phyloP scores from a whole-genome alignment of 2,888 invertebrate genomes.

The Zygothrica quintamaculata region DNA sequence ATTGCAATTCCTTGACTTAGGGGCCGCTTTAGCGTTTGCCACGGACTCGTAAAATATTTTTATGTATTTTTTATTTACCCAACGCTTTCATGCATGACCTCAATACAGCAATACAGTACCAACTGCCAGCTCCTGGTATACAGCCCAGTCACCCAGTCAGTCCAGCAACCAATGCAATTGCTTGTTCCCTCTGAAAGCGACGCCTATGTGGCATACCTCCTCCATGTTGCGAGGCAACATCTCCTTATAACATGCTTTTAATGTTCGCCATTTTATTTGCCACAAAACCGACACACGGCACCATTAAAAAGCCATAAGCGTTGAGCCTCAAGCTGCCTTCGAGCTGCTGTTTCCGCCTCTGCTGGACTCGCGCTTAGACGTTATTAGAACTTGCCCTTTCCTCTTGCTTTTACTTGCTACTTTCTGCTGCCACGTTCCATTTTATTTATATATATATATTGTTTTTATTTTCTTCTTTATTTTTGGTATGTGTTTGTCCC shows the following conservation, averaged over 20 bases:
- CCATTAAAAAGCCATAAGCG: conserved; percentile 81
- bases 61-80: conserved; percentile 78
- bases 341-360: conserved; percentile 40
- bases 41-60: conserved; percentile 73
- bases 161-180: conserved; percentile 63
- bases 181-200: conserved; percentile 5
- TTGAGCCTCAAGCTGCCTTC: conserved; percentile 68
- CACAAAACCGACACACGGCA: conserved; percentile 77
- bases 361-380: conserved; percentile 67
- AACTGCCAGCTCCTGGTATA: conserved; percentile 48
- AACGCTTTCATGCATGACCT: conserved; percentile 72
- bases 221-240: no score
- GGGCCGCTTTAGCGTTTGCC: conserved; percentile 38
- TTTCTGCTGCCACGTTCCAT: background rate
- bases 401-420: conserved; percentile 1
- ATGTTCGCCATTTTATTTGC: conserved; percentile 78
- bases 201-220: conserved; percentile 5
- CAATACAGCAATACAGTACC: conserved; percentile 55
- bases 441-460: no score
- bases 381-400: conserved; percentile 62
- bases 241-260: conserved; percentile 71
- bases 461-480: background rate
- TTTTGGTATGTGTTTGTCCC: conserved; percentile 7
- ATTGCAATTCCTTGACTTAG: conserved; percentile 67
- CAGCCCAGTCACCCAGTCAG: background rate